Conservation (phyloP, 1,140 invertebrate species). For the Steinernema khuongi region DNA sequence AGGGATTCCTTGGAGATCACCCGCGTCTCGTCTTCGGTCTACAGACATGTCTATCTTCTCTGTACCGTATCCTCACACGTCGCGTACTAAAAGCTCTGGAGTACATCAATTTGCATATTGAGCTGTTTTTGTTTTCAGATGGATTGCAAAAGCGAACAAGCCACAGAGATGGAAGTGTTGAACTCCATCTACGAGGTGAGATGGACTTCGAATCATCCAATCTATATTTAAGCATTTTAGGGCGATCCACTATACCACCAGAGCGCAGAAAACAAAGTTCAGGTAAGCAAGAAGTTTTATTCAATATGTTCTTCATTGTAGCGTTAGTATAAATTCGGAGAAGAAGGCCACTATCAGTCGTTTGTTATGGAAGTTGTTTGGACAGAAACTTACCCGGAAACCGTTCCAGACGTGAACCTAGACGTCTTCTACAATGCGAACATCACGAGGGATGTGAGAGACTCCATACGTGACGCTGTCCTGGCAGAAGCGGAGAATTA, state of each 20-base stretch:
- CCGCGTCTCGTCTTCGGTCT: no score
- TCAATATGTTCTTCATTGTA: background rate
- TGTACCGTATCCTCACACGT: no score
- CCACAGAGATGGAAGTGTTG: conserved; percentile 82
- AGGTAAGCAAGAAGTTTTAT: background rate
- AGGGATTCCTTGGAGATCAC: no score
- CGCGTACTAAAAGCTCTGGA: no score
- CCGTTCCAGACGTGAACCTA: conserved; percentile 74
- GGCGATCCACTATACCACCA: conserved; percentile 68
- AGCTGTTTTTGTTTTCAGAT: background rate
- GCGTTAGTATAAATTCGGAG: conserved; percentile 61
- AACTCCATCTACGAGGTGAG: conserved; percentile 81
- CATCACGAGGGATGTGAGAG: conserved; percentile 59
- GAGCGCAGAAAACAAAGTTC: conserved; percentile 67
- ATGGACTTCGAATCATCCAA: no score
- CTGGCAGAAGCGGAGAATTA: conserved; percentile 64
- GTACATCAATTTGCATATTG: no score
- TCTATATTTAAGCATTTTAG: no score
- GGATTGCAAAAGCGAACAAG: conserved; percentile 61
- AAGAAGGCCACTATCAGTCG: conserved; percentile 72
- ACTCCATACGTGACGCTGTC: conserved; percentile 18
- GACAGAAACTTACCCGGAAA: conserved; percentile 76
- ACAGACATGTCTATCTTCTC: no score
- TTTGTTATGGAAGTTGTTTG: conserved; percentile 81
- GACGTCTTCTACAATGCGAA: conserved; percentile 88